Conservation (phyloP, 1,140 invertebrate species). For the Drosophila kikkawai region DNA sequence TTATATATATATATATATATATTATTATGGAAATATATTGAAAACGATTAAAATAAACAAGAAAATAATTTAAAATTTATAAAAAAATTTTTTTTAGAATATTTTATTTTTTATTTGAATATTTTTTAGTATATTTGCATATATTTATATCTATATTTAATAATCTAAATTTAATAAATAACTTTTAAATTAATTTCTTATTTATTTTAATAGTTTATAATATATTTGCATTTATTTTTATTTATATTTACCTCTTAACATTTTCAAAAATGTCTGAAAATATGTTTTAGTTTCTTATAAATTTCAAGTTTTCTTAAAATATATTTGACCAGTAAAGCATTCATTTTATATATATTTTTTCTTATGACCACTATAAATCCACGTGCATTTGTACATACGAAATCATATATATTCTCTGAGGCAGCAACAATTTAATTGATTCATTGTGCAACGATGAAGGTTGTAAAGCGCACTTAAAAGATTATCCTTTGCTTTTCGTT, state of each 20-base stretch:
- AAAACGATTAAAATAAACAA: too few relatives aligned
- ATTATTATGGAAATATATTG: too few relatives aligned
- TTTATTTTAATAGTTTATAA: background rate
- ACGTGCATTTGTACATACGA: background rate
- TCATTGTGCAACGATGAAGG: conserved; percentile 35
- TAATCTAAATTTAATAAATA: too few relatives aligned
- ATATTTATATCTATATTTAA: too few relatives aligned
- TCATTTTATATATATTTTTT: background rate
- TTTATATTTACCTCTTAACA: background rate
- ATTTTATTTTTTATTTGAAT: too few relatives aligned
- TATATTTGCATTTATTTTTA: too few relatives aligned
- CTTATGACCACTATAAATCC: background rate
- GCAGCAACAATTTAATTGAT: conserved; percentile 37
- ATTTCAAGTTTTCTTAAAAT: background rate
- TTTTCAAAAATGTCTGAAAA: too few relatives aligned
- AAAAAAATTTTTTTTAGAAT: too few relatives aligned
- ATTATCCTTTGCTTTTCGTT: conserved; percentile 25
- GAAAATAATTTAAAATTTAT: too few relatives aligned
- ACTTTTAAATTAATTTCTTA: background rate
- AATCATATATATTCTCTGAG: background rate
- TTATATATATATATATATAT: too few relatives aligned
- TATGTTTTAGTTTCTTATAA: background rate
- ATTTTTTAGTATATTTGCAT: too few relatives aligned
- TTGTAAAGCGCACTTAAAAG: conserved; percentile 35
- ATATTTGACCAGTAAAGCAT: background rate